A percentile compares a stretch with the other conserved stretches of the same genome.
These are phyloP conservation scores for Chelonia mydas DNA, from an alignment of 2,797 vertebrate species.

Conservation along the genomic window DNA sequence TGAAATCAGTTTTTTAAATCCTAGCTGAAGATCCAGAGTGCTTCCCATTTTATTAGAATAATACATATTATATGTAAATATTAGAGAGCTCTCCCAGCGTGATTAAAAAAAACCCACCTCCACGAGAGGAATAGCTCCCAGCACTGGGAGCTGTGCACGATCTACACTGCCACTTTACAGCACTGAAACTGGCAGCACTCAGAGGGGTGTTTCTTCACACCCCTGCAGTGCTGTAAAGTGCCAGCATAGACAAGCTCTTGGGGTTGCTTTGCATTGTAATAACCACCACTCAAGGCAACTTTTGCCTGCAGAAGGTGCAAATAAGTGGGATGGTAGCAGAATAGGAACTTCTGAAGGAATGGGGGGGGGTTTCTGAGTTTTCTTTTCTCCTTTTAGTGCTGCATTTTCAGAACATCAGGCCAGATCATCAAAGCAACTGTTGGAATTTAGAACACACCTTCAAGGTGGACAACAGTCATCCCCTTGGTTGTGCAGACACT, in stretches of 20 bases:
- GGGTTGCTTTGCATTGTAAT: not conserved
- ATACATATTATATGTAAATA: too few relatives aligned
- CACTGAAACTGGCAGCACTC: too few relatives aligned
- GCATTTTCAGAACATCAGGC: not conserved
- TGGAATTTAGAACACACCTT: not conserved
- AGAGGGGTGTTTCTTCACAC: too few relatives aligned
- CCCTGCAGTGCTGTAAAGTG: too few relatives aligned
- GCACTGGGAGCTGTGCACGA: too few relatives aligned
- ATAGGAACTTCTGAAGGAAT: not conserved
- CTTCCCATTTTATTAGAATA: not conserved
- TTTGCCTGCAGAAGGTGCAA: not conserved
- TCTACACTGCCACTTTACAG: too few relatives aligned
- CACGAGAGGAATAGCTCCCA: too few relatives aligned
- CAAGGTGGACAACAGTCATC: not conserved
- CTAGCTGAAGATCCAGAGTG: not conserved
- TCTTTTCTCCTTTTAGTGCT: not conserved
- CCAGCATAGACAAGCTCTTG: too few relatives aligned
- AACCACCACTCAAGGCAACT: not conserved
- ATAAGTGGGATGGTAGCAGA: not conserved
- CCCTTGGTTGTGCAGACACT: rapidly evolving
- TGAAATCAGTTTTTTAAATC: not conserved
- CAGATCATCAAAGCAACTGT: not conserved
- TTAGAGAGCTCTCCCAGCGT: too few relatives aligned
- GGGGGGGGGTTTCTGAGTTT: not conserved
- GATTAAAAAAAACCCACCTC: too few relatives aligned